phyloP scores from a whole-genome alignment of 2,888 invertebrate species.

The Callyntrura guangdongensis region DNA sequence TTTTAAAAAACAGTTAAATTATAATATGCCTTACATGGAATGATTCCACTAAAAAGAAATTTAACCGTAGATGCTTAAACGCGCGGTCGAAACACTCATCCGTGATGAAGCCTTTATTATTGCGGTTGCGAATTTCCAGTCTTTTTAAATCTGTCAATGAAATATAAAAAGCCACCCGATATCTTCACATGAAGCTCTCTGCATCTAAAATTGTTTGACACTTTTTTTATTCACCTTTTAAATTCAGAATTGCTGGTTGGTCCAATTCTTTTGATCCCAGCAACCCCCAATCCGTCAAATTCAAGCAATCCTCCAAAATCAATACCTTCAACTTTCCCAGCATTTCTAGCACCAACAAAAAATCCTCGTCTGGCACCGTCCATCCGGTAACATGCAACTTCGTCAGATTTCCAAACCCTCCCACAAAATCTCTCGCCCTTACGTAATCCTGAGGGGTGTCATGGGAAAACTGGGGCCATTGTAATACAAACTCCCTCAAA shows the following conservation, averaged over 20 bases:
- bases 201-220: too few relatives aligned
- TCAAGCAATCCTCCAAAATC: constrained; percentile 64
- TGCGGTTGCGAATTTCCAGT: constrained; percentile 50
- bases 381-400: constrained; percentile 51
- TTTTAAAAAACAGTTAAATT: too few relatives aligned
- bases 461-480: constrained; percentile 62
- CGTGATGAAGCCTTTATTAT: constrained; percentile 45
- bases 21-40: constrained; percentile 70
- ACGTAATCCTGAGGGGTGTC: constrained; percentile 66
- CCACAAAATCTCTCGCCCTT: constrained; percentile 40
- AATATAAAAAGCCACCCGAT: not conserved
- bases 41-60: constrained; percentile 58
- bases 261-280: constrained; percentile 15
- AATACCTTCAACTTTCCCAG: not conserved
- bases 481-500: constrained; percentile 52
- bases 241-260: constrained; percentile 37
- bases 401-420: constrained; percentile 53
- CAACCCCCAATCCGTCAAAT: constrained; percentile 57
- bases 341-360: constrained; percentile 18
- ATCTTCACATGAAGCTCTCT: too few relatives aligned
- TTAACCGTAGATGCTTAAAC: constrained; percentile 49
- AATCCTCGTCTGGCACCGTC: constrained; percentile 58
- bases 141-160: constrained; percentile 51
- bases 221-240: too few relatives aligned
- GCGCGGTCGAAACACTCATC: constrained; percentile 54